Evolutionary conservation across 2,888 invertebrate species (phyloP).

Genomic region (Acleris laterana): DNA sequence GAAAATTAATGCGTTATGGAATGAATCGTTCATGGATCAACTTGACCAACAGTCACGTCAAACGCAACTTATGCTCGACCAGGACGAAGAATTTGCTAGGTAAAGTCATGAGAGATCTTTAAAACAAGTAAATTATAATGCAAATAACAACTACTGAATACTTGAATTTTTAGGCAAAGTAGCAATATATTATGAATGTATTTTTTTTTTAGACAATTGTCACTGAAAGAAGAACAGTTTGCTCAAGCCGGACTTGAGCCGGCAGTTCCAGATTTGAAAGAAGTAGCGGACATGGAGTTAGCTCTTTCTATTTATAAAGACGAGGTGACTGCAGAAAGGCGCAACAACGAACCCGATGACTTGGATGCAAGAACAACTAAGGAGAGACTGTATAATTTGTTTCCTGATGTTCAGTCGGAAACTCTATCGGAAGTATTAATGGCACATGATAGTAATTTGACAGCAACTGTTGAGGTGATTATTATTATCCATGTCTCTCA

Average conservation of each 20-base stretch:
- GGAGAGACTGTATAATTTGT: constrained; percentile 88
- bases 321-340: constrained; percentile 76
- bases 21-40: constrained; percentile 88
- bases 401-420: constrained; percentile 87
- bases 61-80: constrained; percentile 81
- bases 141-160: too few species aligned
- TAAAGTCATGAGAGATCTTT: constrained; percentile 41
- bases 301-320: constrained; percentile 85
- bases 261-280: constrained; percentile 83
- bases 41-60: constrained; percentile 85
- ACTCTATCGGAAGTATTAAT: constrained; percentile 87
- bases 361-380: constrained; percentile 89
- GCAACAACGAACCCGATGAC: constrained; percentile 84
- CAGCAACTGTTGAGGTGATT: constrained; percentile 86
- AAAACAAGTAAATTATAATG: background rate
- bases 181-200: too few species aligned
- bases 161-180: background rate
- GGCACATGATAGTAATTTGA: constrained; percentile 88
- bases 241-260: constrained; percentile 62
- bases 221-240: constrained; percentile 73
- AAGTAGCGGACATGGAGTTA: constrained; percentile 91
- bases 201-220: constrained; percentile 66
- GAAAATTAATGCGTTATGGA: constrained; percentile 88
- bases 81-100: constrained; percentile 89
- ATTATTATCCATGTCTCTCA: background rate